These are phyloP conservation scores for Lacerta agilis DNA, from an alignment of 2,797 vertebrate genomes.

Conservation along the genomic window DNA sequence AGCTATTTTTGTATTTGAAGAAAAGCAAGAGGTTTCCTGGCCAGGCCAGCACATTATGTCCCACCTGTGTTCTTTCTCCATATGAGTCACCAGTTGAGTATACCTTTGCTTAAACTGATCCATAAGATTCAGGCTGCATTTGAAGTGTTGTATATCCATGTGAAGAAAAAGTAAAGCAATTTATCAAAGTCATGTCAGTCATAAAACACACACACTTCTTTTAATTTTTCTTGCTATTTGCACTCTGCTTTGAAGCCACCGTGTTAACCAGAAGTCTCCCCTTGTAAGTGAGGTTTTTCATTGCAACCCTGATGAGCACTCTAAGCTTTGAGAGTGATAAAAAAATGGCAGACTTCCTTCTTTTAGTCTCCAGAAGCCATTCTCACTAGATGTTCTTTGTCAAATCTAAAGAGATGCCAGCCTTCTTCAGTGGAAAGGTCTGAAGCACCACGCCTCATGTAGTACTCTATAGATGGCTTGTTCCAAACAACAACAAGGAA, in stretches of 20 bases:
- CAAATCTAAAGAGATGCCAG: slow-evolving; percentile 82
- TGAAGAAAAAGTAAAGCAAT: too few relatives aligned
- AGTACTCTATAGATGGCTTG: slow-evolving; percentile 78
- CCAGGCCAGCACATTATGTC: background rate
- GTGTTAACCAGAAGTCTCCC: background rate
- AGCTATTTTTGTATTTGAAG: background rate
- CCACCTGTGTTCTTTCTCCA: background rate
- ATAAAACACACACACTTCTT: background rate
- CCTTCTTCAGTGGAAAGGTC: slow-evolving; percentile 82
- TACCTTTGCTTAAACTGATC: background rate
- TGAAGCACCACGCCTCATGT: slow-evolving; percentile 73
- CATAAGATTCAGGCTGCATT: too few relatives aligned
- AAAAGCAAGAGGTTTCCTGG: background rate
- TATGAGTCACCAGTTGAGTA: background rate
- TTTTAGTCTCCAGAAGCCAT: slow-evolving; percentile 70
- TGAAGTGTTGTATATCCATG: background rate
- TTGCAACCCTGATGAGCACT: background rate
- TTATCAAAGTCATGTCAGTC: background rate
- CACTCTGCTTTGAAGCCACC: background rate
- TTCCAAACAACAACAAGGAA: slow-evolving; percentile 84
- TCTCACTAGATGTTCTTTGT: slow-evolving; percentile 76
- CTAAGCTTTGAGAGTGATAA: background rate
- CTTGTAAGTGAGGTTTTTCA: background rate
- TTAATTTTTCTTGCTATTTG: slow-evolving; percentile 21
- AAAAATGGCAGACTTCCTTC: background rate